phyloP scores from a whole-genome alignment of 2,888 invertebrate genomes.

The Ectropis crepuscularia region DNA sequence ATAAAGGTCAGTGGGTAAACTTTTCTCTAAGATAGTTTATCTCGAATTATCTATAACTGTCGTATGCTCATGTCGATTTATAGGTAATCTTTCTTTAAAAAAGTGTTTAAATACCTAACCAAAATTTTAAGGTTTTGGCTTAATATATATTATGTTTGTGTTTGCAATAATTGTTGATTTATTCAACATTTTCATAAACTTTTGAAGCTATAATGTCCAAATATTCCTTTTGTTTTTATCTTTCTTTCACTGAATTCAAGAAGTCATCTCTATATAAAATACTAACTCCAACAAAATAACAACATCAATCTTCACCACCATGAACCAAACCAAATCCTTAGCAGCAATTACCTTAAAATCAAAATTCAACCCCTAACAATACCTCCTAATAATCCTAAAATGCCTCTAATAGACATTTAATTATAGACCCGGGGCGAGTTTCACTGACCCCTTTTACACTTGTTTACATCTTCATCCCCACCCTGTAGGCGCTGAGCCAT shows the following conservation, averaged over 20 bases:
- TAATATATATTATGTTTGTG: too few relatives aligned
- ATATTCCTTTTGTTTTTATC: too few relatives aligned
- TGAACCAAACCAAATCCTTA: conserved; percentile 55
- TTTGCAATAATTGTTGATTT: too few relatives aligned
- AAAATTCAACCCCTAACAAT: conserved; percentile 71
- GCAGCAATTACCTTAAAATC: conserved; percentile 66
- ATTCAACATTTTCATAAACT: too few relatives aligned
- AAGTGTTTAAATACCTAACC: too few relatives aligned
- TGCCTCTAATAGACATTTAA: conserved; percentile 82
- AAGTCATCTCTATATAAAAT: conserved; percentile 40
- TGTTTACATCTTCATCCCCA: conserved; percentile 84
- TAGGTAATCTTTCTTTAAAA: too few relatives aligned
- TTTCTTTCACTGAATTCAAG: conserved; percentile 20
- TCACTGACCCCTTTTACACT: conserved; percentile 85
- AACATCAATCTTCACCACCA: conserved; percentile 52
- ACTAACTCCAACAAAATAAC: conserved; percentile 48
- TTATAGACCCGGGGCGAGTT: conserved; percentile 71
- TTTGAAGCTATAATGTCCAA: too few relatives aligned
- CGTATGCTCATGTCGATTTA: too few relatives aligned
- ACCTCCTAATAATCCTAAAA: conserved; percentile 77
- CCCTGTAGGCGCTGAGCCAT: conserved; percentile 76
- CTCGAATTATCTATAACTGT: too few relatives aligned
- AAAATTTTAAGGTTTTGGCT: too few relatives aligned
- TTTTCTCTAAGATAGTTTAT: conserved; percentile 4
- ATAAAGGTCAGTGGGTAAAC: conserved; percentile 7